phyloP scores from a whole-genome alignment of 2,888 invertebrate species.

The Callyntrura guangdongensis region DNA sequence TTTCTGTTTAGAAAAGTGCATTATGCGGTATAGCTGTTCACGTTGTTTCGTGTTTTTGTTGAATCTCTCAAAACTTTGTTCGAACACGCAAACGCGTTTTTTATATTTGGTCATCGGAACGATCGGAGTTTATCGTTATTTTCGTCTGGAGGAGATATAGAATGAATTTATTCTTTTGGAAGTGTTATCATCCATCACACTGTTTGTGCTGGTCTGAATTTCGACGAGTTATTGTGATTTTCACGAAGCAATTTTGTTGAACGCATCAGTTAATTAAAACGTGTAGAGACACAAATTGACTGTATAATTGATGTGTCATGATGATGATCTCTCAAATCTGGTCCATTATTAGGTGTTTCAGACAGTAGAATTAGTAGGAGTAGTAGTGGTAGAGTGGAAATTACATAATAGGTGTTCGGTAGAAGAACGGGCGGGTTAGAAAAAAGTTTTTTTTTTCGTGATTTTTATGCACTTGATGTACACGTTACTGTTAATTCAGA shows the following conservation, averaged over 20 bases:
- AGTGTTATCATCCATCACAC: no score
- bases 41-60: background rate
- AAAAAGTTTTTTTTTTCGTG: background rate
- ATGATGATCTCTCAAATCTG: no score
- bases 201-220: no score
- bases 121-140: conserved; percentile 9
- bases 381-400: background rate
- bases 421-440: conserved; percentile 22
- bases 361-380: no score
- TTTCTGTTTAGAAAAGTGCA: no score
- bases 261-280: no score
- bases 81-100: background rate
- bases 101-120: background rate
- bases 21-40: background rate
- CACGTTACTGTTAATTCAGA: background rate
- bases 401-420: no score
- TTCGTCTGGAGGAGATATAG: background rate
- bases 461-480: background rate
- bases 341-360: background rate
- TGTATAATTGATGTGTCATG: no score
- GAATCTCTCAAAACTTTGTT: background rate
- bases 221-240: no score
- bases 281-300: no score
- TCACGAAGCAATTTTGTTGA: no score
- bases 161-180: background rate